Evolutionary conservation across 2,888 invertebrate genomes (phyloP).

Genomic region (Ariolimax columbianus): DNA sequence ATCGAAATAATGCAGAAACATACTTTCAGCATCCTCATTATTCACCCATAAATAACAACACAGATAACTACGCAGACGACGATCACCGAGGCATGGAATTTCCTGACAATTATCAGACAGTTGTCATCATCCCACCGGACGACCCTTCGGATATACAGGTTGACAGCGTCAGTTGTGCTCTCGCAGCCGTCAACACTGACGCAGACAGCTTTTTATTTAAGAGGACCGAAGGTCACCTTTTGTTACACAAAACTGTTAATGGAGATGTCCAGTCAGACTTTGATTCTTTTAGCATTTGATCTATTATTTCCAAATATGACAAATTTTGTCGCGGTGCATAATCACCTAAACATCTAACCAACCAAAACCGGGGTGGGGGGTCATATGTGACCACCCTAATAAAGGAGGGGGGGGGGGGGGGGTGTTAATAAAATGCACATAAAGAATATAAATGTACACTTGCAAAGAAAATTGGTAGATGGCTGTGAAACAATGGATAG

Average conservation of each 20-base stretch:
- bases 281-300: conserved; percentile 22
- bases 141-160: conserved; percentile 1
- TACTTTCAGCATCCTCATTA: neutral
- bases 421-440: too few species aligned
- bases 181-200: conserved; percentile 16
- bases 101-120: neutral
- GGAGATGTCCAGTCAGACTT: neutral
- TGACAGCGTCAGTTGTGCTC: conserved; percentile 13
- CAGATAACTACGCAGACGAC: neutral
- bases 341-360: too few species aligned
- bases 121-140: conserved; percentile 19
- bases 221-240: neutral
- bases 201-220: neutral
- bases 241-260: neutral
- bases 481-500: too few species aligned
- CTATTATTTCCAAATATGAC: too few species aligned
- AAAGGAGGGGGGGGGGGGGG: too few species aligned
- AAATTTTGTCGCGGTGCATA: too few species aligned
- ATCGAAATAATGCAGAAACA: neutral
- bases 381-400: too few species aligned
- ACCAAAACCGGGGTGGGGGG: too few species aligned
- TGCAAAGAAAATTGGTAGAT: too few species aligned
- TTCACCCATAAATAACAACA: neutral
- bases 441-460: too few species aligned
- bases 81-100: neutral